These are phyloP conservation scores for Bungarus multicinctus DNA, from an alignment of 2,113 vertebrate genomes.

Conservation along the genomic window DNA sequence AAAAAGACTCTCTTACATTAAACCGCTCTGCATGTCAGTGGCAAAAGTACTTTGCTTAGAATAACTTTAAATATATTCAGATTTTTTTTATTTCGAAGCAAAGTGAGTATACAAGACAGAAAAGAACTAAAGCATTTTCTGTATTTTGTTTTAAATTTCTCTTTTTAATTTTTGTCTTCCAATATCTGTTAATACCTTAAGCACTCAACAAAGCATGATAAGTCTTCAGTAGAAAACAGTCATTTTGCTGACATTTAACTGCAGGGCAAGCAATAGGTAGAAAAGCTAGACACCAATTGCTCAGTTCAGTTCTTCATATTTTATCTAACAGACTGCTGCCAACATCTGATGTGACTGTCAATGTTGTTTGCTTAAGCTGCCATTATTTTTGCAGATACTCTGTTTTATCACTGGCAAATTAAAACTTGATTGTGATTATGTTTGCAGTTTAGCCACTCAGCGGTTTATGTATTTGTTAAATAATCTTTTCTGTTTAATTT, in stretches of 20 bases:
- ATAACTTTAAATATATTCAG: slow-evolving; percentile 30
- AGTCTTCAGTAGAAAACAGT: slow-evolving; percentile 46
- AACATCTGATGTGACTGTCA: slow-evolving; percentile 46
- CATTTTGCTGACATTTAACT: slow-evolving; percentile 58
- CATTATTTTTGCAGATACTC: slow-evolving; percentile 40
- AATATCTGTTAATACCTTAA: slow-evolving; percentile 46
- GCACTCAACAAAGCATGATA: slow-evolving; percentile 37
- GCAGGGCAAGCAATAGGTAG: slow-evolving; percentile 50
- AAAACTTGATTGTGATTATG: slow-evolving; percentile 47
- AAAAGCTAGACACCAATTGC: slow-evolving; percentile 39
- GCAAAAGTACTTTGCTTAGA: slow-evolving; percentile 3
- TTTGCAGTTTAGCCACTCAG: slow-evolving; percentile 52
- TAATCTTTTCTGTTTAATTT: slow-evolving; percentile 31
- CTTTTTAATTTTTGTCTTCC: slow-evolving; percentile 25
- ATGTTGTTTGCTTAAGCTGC: slow-evolving; percentile 48
- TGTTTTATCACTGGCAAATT: slow-evolving; percentile 56
- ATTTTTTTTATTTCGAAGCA: slow-evolving; percentile 35
- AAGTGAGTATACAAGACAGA: slow-evolving; percentile 46
- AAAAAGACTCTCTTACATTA: background rate
- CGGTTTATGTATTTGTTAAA: slow-evolving; percentile 58
- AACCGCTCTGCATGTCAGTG: background rate
- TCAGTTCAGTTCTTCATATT: slow-evolving; percentile 41
- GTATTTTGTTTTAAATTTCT: slow-evolving; percentile 41
- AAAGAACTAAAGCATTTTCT: slow-evolving; percentile 48
- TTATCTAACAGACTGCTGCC: slow-evolving; percentile 41